Percentiles rank a stretch among this genome's conserved stretches.
phyloP scores from a whole-genome alignment of 2,888 invertebrate genomes.

The Plutella xylostella region DNA sequence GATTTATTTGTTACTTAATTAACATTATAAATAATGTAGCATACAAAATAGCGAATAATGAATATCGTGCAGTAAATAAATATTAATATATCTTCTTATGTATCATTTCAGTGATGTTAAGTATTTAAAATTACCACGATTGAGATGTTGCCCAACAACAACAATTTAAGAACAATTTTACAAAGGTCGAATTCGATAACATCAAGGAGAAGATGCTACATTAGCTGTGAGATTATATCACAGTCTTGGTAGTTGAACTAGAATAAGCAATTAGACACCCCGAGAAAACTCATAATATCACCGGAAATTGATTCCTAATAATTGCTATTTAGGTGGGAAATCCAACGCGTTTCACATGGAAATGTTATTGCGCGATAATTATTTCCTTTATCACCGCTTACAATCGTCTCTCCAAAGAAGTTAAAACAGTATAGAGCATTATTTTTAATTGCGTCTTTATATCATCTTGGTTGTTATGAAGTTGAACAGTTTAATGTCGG shows the following conservation, averaged over 20 bases:
- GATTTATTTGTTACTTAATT: too few relatives aligned
- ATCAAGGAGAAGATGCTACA: background rate
- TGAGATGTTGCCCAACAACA: too few relatives aligned
- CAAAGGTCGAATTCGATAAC: background rate
- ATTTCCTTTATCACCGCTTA: conserved; percentile 28
- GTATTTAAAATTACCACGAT: too few relatives aligned
- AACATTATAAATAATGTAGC: too few relatives aligned
- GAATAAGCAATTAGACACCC: background rate
- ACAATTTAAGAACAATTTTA: too few relatives aligned
- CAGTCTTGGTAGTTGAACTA: background rate
- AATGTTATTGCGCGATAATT: conserved; percentile 23
- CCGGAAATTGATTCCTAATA: background rate
- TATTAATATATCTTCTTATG: too few relatives aligned
- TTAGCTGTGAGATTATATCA: background rate
- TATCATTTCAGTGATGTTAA: too few relatives aligned
- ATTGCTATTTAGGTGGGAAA: background rate
- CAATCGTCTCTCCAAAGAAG: conserved; percentile 15
- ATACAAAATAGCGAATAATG: too few relatives aligned
- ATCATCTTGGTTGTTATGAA: conserved; percentile 35
- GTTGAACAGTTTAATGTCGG: conserved; percentile 38
- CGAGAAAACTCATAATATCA: background rate
- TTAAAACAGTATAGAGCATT: conserved; percentile 23
- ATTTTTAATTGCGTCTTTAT: conserved; percentile 45
- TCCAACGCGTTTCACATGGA: background rate
- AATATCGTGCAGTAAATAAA: too few relatives aligned